These are phyloP conservation scores for Drepana falcataria DNA, from an alignment of 2,888 invertebrate species.

Conservation along the genomic window DNA sequence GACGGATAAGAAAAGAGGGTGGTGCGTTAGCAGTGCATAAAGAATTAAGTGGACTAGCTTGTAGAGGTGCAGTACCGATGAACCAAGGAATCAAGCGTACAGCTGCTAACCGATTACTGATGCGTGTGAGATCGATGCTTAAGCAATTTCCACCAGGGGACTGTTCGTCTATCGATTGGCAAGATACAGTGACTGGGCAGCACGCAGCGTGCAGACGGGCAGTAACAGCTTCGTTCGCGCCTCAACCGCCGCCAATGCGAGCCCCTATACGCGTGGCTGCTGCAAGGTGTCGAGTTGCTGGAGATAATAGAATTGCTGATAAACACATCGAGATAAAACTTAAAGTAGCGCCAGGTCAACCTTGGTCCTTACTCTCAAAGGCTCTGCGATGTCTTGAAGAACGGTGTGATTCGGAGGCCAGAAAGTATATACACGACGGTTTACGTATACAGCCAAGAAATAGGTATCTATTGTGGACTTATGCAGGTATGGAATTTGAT, in stretches of 20 bases:
- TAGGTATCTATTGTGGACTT: constrained; percentile 59
- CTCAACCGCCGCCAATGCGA: constrained; percentile 46
- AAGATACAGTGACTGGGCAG: constrained; percentile 59
- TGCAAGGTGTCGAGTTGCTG: constrained; percentile 48
- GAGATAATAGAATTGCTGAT: constrained; percentile 47
- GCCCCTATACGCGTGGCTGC: constrained; percentile 36
- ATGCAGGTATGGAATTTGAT: constrained; percentile 52
- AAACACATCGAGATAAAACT: constrained; percentile 38
- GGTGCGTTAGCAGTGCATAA: constrained; percentile 66
- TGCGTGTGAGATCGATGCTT: constrained; percentile 54
- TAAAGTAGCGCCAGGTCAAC: constrained; percentile 34
- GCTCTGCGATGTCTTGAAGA: constrained; percentile 54
- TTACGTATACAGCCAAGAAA: constrained; percentile 44
- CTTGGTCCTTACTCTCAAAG: constrained; percentile 48
- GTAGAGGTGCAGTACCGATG: constrained; percentile 51
- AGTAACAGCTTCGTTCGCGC: constrained; percentile 63
- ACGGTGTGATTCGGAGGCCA: constrained; percentile 41
- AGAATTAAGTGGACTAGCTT: constrained; percentile 54
- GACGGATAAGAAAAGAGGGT: constrained; percentile 50
- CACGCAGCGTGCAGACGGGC: constrained; percentile 60
- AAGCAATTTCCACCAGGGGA: constrained; percentile 57
- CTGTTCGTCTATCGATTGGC: constrained; percentile 51
- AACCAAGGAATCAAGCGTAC: constrained; percentile 64
- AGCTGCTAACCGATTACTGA: constrained; percentile 61
- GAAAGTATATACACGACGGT: constrained; percentile 41